Evolutionary conservation across 2,113 vertebrate species (phyloP), one percentile per base, ranked within the genome.

Genomic region (Thinocorus orbignyianus): DNA sequence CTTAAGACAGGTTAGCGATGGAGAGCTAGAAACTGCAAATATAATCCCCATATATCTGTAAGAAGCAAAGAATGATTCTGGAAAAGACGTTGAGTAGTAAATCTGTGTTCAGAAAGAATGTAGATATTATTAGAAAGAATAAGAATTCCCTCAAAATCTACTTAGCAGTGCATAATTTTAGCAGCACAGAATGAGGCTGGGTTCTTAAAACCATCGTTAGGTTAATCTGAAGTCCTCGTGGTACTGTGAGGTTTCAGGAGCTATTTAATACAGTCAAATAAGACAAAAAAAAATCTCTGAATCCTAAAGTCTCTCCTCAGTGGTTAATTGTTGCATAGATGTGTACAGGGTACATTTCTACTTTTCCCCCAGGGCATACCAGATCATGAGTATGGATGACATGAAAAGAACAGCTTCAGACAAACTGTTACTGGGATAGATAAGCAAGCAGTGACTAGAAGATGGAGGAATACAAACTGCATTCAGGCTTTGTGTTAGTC

Each of bases 71-170:
- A 84, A 55, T n/a, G 2, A 76, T 44, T 70, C 51, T 91, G 54
- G n/a, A 70, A 95, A 95, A 65, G 69, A 35, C 23, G 58, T 7
- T 41, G 33, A 60, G 30, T 18, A 92, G 60, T 62, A 95, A 96
- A 81, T 86, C 41, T 95, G 23, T 96, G 61, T 95, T 97, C 61
- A 87, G 51, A 52, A 81, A 65, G 39, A 93, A 72, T 7, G 6
- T 22, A 65, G n/a, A 5, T 81, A 64, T 86, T 95, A 65, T 88
- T 92, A 70, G 72, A 92, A 92, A 68, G 31, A 35, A 31, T 94
- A 90, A 80, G 26, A 88, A 71, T 93, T 90, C 60, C 81, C 85
- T 74, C 72, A 94, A 86, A 97, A 94, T 96, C 84, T 92, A 94
- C 93, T 94, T 95, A 96, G n/a, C 71, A 90, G 64, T 87, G 94